These are phyloP conservation scores for Lasiurus cinereus DNA, from an alignment of 2,113 vertebrate species.

Conservation along the genomic window DNA sequence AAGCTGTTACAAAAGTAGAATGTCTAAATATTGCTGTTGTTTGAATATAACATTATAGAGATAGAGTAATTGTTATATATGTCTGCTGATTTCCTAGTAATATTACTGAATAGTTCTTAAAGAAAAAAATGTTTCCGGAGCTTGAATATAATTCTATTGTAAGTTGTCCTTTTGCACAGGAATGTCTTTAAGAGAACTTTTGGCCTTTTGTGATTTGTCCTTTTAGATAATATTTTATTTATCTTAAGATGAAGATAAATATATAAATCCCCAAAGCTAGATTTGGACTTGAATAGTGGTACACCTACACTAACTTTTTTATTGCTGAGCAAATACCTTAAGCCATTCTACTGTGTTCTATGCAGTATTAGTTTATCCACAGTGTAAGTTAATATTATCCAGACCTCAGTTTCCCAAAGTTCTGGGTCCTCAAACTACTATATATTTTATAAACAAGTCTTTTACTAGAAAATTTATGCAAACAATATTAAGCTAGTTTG, in stretches of 20 bases:
- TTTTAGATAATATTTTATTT: background rate
- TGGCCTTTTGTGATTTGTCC: background rate
- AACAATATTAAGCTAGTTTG: slow-evolving; percentile 43
- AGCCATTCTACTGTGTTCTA: background rate
- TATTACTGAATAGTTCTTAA: background rate
- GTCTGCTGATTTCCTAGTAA: background rate
- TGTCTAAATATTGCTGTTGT: background rate
- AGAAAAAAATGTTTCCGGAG: background rate
- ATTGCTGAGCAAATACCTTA: slow-evolving; percentile 40
- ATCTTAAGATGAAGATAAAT: slow-evolving; percentile 48
- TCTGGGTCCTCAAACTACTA: background rate
- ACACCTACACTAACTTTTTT: background rate
- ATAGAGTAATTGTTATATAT: background rate
- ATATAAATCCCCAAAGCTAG: background rate
- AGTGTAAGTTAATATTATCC: background rate
- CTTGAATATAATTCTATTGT: background rate
- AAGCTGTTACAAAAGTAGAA: background rate
- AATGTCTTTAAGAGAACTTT: background rate
- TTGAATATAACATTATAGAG: background rate
- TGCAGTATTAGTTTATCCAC: slow-evolving; percentile 10
- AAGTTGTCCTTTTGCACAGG: background rate
- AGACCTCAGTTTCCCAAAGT: slow-evolving; percentile 31
- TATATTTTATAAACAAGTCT: slow-evolving; percentile 4
- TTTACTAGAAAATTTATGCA: slow-evolving; percentile 18
- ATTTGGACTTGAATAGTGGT: background rate